Base-by-base conservation (phyloP, 2,797 vertebrate species). In the Phrynocephalus guinanensis region DNA sequence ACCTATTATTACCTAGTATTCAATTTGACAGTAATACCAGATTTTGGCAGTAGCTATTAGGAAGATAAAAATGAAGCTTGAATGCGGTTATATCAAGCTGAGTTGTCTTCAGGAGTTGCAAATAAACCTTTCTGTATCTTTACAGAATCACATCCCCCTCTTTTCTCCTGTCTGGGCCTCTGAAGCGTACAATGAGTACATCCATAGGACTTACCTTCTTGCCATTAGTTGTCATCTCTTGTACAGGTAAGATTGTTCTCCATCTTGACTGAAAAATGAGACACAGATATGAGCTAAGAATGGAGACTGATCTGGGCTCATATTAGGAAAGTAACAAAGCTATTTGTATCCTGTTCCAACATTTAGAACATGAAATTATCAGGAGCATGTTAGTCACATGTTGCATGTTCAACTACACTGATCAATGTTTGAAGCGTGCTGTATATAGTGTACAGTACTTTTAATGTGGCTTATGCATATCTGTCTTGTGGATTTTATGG, bases 181-280 rank as follows among this genome's bases (percentile, higher is more conserved):
- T 0, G 63, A 91, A 33, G 44, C 5, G 0, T 83, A 84, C 89
- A 92, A 97, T 97, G 97, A 92, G 92, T 89, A 24, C 77, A 1
- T 0, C 73, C 1, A 0, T n/a, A 8, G 90, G 93, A 86, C 70
- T 92, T 80, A 15, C 94, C 75, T 30, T 26, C 81, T 0, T 84
- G 0, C 67, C 91, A 2, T 52, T 90, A 6, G 60, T 79, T 5
- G 0, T 95, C 0, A 0, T 90, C 84, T 52, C 84, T 76, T 90
- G 87, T 13, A 88, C 95, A 91, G 96, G 97, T 97, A 95, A 96
- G 97, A 93, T 67, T 72, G 60, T 22, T 68, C 0, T 68, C 11
- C 71, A 1, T 22, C 81, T 6, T 5, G 11, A 16, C 75, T 22
- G 48, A 3, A 4, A 60, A 2, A 44, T 6, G 13, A 66, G 60